These are phyloP conservation scores for Daktulosphaira vitifoliae DNA, from an alignment of 1,140 invertebrate species.

Conservation along the genomic window DNA sequence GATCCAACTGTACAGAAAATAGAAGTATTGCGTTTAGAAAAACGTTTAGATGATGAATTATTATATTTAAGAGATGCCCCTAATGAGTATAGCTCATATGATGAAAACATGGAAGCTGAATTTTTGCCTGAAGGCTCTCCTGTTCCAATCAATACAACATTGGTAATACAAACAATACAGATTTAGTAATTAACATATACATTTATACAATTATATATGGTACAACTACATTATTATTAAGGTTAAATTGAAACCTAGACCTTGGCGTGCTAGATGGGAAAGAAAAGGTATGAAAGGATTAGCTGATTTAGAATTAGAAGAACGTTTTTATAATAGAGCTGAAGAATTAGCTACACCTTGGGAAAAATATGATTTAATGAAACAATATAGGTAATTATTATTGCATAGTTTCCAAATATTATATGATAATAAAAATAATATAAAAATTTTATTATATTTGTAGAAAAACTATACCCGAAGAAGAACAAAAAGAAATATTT, in stretches of 20 bases:
- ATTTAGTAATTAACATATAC: background rate
- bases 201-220: background rate
- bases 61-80: slow-evolving; percentile 88
- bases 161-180: slow-evolving; percentile 51
- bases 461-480: slow-evolving; percentile 70
- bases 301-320: slow-evolving; percentile 48
- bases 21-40: slow-evolving; percentile 84
- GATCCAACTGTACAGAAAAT: slow-evolving; percentile 86
- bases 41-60: slow-evolving; percentile 82
- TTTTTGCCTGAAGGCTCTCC: slow-evolving; percentile 61
- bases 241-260: slow-evolving; percentile 72
- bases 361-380: slow-evolving; percentile 92
- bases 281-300: slow-evolving; percentile 68
- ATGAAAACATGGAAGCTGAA: slow-evolving; percentile 84
- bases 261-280: slow-evolving; percentile 83
- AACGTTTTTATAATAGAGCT: slow-evolving; percentile 25
- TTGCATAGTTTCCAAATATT: background rate
- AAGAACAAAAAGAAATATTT: slow-evolving; percentile 78
- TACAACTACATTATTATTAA: slow-evolving; percentile 40
- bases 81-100: slow-evolving; percentile 86
- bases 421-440: background rate
- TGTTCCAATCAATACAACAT: slow-evolving; percentile 78
- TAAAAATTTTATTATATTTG: slow-evolving; percentile 38
- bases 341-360: slow-evolving; percentile 55
- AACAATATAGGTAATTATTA: slow-evolving; percentile 66